phyloP scores from a whole-genome alignment of 1,140 invertebrate species.

The Heliconius congener region DNA sequence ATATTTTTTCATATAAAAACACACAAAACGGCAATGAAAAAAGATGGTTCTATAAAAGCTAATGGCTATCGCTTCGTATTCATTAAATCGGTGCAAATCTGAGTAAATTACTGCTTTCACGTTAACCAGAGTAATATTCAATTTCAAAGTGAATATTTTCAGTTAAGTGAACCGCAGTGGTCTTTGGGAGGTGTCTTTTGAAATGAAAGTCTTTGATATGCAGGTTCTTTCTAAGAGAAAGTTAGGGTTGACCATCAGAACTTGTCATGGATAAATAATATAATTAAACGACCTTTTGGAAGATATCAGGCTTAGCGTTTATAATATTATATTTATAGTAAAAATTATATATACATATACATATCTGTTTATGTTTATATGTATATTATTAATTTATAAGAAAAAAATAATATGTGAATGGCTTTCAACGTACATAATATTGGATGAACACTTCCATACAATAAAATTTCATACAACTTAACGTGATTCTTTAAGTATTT shows the following conservation, averaged over 20 bases:
- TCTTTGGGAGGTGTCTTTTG: conserved; percentile 37
- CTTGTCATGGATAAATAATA: conserved; percentile 14
- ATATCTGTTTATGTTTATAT: too few relatives aligned
- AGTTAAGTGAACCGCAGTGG: conserved; percentile 28
- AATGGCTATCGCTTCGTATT: conserved; percentile 32
- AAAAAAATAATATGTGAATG: background rate
- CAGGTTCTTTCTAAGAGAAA: conserved; percentile 30
- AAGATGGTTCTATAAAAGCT: conserved; percentile 24
- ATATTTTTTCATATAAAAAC: conserved; percentile 17
- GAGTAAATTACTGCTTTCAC: conserved; percentile 30
- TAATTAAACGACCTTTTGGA: background rate
- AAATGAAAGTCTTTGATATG: conserved; percentile 40
- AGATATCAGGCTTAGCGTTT: background rate
- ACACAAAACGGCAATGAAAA: conserved; percentile 19
- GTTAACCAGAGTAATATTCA: conserved; percentile 39
- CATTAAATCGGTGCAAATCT: conserved; percentile 34
- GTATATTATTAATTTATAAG: background rate
- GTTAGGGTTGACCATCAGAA: conserved; percentile 14
- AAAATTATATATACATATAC: too few relatives aligned
- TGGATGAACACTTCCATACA: background rate
- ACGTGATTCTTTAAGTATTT: background rate
- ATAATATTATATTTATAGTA: background rate
- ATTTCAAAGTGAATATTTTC: conserved; percentile 37
- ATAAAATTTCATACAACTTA: background rate
- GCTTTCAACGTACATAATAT: background rate